phyloP scores from a whole-genome alignment of 2,888 invertebrate species.

The Euphydryas editha region DNA sequence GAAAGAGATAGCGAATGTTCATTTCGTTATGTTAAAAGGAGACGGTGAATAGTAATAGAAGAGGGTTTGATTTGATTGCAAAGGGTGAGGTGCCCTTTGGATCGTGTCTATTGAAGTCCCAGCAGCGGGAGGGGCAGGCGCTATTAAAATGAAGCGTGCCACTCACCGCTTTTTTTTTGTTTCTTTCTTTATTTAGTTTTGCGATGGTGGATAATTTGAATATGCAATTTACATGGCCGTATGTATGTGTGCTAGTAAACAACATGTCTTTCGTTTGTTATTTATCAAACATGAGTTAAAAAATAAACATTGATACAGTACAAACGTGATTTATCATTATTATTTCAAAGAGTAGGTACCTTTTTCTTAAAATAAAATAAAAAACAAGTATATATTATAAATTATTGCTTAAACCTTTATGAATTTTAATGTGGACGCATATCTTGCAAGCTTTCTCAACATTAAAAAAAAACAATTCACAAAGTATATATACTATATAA shows the following conservation, averaged over 20 bases:
- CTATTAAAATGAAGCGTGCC: slow-evolving; percentile 62
- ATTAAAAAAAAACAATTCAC: no score
- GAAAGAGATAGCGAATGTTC: slow-evolving; percentile 52
- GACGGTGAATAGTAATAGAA: slow-evolving; percentile 60
- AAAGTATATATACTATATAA: no score
- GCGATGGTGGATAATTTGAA: slow-evolving; percentile 80
- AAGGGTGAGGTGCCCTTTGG: slow-evolving; percentile 75
- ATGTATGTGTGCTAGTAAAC: slow-evolving; percentile 23
- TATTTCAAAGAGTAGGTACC: no score
- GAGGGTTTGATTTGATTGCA: slow-evolving; percentile 77
- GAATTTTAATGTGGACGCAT: no score
- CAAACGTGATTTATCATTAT: no score
- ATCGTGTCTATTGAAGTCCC: slow-evolving; percentile 65
- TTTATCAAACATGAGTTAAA: not conserved
- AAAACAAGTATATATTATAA: no score
- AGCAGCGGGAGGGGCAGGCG: slow-evolving; percentile 68
- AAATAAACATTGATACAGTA: no score
- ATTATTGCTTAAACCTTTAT: no score
- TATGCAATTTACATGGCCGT: slow-evolving; percentile 74
- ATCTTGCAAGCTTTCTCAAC: no score
- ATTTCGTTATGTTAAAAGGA: slow-evolving; percentile 47
- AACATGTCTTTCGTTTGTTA: not conserved
- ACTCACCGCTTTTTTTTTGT: slow-evolving; percentile 68
- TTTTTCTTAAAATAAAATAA: not conserved
- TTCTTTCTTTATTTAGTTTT: slow-evolving; percentile 79